phyloP scores from a whole-genome alignment of 2,888 invertebrate species.

The Caenorhabditis afra region DNA sequence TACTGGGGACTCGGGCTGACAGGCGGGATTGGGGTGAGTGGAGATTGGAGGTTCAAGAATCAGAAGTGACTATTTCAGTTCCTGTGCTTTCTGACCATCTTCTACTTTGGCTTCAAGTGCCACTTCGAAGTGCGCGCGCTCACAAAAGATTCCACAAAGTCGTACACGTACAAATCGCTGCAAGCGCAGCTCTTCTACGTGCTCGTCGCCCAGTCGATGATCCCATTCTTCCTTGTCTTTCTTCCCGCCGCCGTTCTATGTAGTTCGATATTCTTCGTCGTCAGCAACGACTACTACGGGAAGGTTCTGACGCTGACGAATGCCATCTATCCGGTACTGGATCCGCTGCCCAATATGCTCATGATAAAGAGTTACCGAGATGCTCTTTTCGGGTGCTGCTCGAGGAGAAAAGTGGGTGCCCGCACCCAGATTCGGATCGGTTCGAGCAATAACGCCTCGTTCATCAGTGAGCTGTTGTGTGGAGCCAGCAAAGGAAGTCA shows the following conservation, averaged over 20 bases:
- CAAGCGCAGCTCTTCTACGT: conserved; percentile 9
- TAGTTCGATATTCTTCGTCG: too few species aligned
- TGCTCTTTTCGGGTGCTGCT: not conserved
- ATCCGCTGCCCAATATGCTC: conserved; percentile 16
- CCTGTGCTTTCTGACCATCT: not conserved
- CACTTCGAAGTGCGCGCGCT: conserved; percentile 11
- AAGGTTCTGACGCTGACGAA: not conserved
- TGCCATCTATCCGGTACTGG: conserved; percentile 1
- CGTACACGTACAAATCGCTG: conserved; percentile 12
- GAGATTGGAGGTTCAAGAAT: too few species aligned
- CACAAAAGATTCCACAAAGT: conserved; percentile 11
- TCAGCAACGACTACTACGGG: conserved; percentile 2
- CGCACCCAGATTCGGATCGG: not conserved
- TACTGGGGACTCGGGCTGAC: not conserved
- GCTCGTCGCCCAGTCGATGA: conserved; percentile 10
- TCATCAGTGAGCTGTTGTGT: not conserved
- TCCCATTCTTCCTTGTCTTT: conserved; percentile 6
- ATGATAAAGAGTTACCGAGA: conserved; percentile 4
- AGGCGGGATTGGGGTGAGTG: not conserved
- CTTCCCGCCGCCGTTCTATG: not conserved
- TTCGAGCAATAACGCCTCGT: not conserved
- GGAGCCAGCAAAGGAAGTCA: too few species aligned
- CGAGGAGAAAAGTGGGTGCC: too few species aligned
- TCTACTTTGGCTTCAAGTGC: conserved; percentile 3
- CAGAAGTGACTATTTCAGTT: too few species aligned